Evolutionary conservation across 2,797 vertebrate species (phyloP).

Genomic region (Malurus splendens): DNA sequence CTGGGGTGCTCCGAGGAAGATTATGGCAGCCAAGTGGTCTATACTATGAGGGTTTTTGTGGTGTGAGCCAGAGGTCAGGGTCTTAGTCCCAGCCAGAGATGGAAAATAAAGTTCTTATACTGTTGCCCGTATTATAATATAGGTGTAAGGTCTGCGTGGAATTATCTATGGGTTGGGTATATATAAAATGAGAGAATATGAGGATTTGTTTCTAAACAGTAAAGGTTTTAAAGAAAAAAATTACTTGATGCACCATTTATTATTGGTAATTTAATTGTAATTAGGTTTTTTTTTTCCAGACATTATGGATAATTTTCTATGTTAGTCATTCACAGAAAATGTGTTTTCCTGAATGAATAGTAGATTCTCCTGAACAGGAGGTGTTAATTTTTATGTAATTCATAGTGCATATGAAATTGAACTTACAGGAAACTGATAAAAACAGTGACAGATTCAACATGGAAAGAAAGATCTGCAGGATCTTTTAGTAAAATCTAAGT

Average conservation of each 20-base stretch:
- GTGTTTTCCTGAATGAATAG: background rate
- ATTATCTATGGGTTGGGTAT: background rate
- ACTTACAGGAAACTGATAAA: background rate
- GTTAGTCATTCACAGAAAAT: background rate
- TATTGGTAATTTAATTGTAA: background rate
- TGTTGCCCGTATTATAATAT: background rate
- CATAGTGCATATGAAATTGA: background rate
- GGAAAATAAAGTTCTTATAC: background rate
- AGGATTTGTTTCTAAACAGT: background rate
- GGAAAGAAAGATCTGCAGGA: background rate
- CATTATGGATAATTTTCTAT: background rate
- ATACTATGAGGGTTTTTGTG: background rate
- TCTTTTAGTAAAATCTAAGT: background rate
- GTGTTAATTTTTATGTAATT: background rate
- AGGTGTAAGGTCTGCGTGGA: background rate
- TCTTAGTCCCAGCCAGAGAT: background rate
- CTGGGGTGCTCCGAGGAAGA: rapidly evolving
- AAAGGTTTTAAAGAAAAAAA: background rate
- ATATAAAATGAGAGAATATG: background rate
- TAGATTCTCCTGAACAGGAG: background rate
- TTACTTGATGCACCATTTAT: background rate
- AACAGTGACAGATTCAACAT: background rate
- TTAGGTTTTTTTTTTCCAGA: background rate
- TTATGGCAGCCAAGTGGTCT: background rate
- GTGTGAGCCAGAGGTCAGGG: background rate